These are phyloP conservation scores for Thera britannica DNA, from an alignment of 2,888 invertebrate genomes.

Conservation along the genomic window DNA sequence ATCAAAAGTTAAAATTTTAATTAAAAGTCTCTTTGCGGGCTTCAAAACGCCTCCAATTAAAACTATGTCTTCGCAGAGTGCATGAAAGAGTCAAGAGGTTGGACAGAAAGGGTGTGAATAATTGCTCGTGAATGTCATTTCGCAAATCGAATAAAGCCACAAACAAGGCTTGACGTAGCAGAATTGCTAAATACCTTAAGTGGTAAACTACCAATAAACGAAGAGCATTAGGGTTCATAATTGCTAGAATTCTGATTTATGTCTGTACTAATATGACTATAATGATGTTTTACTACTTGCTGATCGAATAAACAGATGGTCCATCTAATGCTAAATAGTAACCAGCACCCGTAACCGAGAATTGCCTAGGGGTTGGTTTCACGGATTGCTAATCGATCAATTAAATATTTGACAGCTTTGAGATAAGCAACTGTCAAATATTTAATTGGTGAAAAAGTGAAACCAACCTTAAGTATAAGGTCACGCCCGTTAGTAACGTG, in stretches of 20 bases:
- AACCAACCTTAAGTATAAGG: too few relatives aligned
- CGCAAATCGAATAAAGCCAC: conserved; percentile 44
- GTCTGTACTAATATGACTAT: background rate
- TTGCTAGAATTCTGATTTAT: background rate
- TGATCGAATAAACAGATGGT: too few relatives aligned
- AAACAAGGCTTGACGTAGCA: background rate
- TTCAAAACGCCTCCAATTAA: conserved; percentile 78
- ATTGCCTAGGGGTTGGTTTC: too few relatives aligned
- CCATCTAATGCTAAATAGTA: too few relatives aligned
- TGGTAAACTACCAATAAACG: background rate
- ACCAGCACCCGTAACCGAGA: too few relatives aligned
- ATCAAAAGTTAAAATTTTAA: conserved; percentile 76
- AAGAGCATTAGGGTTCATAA: background rate
- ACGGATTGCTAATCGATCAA: too few relatives aligned
- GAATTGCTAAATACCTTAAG: conserved; percentile 1
- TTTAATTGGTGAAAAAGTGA: too few relatives aligned
- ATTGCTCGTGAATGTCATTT: conserved; percentile 66
- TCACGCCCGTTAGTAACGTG: too few relatives aligned
- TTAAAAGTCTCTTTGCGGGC: conserved; percentile 75
- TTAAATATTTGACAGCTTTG: too few relatives aligned
- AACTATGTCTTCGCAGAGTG: conserved; percentile 76
- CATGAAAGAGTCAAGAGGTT: conserved; percentile 70
- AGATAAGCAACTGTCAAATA: too few relatives aligned
- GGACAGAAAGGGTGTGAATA: conserved; percentile 66
- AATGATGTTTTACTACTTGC: too few relatives aligned